Evolutionary conservation across 2,113 vertebrate species (phyloP).

Genomic region (Arenaria interpres): DNA sequence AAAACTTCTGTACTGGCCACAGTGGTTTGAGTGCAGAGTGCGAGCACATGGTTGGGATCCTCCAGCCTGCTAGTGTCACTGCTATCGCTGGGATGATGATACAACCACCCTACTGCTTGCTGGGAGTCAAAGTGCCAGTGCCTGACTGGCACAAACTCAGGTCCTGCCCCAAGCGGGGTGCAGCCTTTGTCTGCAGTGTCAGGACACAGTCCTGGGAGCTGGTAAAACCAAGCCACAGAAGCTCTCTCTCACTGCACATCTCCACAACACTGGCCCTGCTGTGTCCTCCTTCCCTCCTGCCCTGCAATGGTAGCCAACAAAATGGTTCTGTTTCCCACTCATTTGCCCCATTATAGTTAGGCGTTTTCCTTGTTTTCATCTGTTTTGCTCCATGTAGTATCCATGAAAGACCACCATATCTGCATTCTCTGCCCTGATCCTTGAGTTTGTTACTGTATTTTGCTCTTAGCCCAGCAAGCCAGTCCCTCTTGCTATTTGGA

Average conservation of each 20-base stretch:
- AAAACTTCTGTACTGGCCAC: not conserved
- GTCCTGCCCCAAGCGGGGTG: not conserved
- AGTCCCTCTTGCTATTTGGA: not conserved
- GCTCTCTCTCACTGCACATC: not conserved
- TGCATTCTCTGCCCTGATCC: accelerated
- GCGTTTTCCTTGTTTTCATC: not conserved
- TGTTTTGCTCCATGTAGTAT: not conserved
- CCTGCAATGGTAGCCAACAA: not conserved
- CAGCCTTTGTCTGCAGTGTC: not conserved
- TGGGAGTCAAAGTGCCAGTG: not conserved
- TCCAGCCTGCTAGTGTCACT: not conserved
- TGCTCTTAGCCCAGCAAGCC: not conserved
- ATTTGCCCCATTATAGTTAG: not conserved
- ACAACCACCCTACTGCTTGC: not conserved
- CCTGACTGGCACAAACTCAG: not conserved
- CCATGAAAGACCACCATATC: not conserved
- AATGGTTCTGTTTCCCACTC: not conserved
- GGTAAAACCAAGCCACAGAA: not conserved
- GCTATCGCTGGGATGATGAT: not conserved
- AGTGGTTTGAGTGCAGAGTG: not conserved
- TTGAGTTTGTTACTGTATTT: not conserved
- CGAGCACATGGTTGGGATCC: not conserved
- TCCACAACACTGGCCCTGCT: accelerated
- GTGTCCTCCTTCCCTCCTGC: not conserved
- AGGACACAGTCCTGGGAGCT: not conserved